A percentile compares a stretch with the other conserved stretches of the same genome.
Conservation (phyloP, 1,140 invertebrate genomes). For the Drosophila ficusphila region DNA sequence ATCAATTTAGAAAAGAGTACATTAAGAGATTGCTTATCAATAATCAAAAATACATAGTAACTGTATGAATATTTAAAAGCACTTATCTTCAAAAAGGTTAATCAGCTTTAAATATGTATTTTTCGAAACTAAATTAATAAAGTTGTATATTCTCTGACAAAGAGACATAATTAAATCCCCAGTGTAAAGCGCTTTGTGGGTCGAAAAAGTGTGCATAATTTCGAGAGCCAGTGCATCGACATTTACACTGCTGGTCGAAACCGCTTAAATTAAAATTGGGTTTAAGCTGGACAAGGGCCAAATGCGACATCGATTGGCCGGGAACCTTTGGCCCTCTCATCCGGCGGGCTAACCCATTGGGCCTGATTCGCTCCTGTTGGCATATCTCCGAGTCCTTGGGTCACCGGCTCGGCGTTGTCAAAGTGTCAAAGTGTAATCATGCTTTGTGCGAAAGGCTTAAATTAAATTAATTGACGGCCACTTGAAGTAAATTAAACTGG, state of each 20-base stretch:
- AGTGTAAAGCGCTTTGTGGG: slow-evolving; percentile 1
- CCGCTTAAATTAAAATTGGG: slow-evolving; percentile 42
- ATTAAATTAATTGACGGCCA: slow-evolving; percentile 80
- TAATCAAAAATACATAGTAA: no score
- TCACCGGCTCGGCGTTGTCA: slow-evolving; percentile 53
- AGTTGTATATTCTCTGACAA: no score
- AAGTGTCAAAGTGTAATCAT: slow-evolving; percentile 78
- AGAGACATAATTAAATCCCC: no score
- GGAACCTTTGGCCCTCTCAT: slow-evolving; percentile 28
- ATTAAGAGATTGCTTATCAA: no score
- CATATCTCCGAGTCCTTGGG: background rate
- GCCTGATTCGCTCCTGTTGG: background rate
- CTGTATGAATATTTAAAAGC: no score
- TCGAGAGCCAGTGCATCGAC: slow-evolving; percentile 28
- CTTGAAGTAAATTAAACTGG: slow-evolving; percentile 79
- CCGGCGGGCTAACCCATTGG: background rate
- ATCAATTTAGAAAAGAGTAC: no score
- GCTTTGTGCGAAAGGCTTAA: slow-evolving; percentile 66
- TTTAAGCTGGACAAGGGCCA: background rate
- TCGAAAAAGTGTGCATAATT: slow-evolving; percentile 44
- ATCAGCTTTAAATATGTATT: no score
- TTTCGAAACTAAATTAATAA: no score
- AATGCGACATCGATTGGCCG: slow-evolving; percentile 27
- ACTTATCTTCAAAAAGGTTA: no score
- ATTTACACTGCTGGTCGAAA: slow-evolving; percentile 8